Base-by-base conservation (phyloP, 2,113 vertebrate species). In the Microcebus jonahi region DNA sequence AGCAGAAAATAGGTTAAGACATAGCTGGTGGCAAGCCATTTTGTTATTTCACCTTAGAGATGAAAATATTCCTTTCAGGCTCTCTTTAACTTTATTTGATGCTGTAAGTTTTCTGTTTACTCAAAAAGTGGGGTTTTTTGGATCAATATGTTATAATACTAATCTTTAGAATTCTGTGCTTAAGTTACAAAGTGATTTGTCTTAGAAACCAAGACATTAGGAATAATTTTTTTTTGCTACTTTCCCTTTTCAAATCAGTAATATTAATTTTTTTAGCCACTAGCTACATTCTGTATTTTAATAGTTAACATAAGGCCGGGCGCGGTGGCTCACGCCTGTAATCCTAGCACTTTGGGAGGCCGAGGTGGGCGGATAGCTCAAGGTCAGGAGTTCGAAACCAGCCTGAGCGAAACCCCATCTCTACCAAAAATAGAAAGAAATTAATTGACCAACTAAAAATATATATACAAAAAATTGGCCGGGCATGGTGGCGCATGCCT, bases 1-100 rank as follows among this genome's bases (percentile, higher is more conserved):
- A 70, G 25, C 48, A 36, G 71, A 84, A 77, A 94, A 42, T 75
- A 88, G 34, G 39, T 86, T 80, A 53, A 55, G 67, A 75, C n/a
- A 76, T 6, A 39, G 82, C 53, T 55, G 73, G 57, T 85, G 73
- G 42, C 50, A 94, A 94, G 21, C 55, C 68, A 73, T 83, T 87
- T 88, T 25, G 76, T 45, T 96, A 68, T 36, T 93, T 95, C 25
- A 80, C 8, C 27, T 39, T 25, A 68, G 82, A 87, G 23, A 79
- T 80, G 15, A 88, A 86, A 91, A 83, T 68, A 67, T 42, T 88
- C 36, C 48, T 83, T 89, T 36, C 20, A 18, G 57, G 70, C 31
- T n/a, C n/a, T n/a, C 31, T 90, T 90, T 77, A 18, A 68, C 80
- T 90, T 67, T 87, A 63, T 95, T 93, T 87, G 42, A 48, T 87